phyloP scores from a whole-genome alignment of 2,888 invertebrate genomes.

The Hoplodrina blanda region DNA sequence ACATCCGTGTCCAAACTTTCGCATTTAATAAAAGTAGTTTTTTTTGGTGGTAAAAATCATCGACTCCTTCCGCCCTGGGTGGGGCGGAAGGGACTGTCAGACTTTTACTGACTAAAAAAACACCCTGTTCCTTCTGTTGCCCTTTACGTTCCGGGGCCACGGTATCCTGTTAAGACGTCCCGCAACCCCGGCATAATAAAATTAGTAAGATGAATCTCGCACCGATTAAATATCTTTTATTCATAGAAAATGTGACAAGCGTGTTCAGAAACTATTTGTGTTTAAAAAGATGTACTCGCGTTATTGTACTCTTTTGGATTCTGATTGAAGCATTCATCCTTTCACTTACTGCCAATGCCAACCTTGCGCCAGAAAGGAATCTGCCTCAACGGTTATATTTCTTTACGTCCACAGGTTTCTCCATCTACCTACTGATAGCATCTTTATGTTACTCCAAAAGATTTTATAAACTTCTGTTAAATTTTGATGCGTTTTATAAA shows the following conservation, averaged over 20 bases:
- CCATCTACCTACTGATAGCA: constrained; percentile 35
- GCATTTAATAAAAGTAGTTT: too few relatives aligned
- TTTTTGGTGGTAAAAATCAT: too few relatives aligned
- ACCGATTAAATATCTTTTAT: constrained; percentile 55
- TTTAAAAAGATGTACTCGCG: constrained; percentile 40
- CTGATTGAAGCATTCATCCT: constrained; percentile 19
- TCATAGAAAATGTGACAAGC: constrained; percentile 59
- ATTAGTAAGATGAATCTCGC: constrained; percentile 49
- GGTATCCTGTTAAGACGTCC: too few relatives aligned
- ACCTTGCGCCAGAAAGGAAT: not conserved
- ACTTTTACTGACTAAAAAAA: too few relatives aligned
- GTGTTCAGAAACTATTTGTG: constrained; percentile 63
- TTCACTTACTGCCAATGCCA: not conserved
- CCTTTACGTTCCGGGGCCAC: too few relatives aligned
- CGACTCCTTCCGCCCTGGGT: too few relatives aligned
- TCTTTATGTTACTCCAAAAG: constrained; percentile 43
- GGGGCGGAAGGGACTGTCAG: too few relatives aligned
- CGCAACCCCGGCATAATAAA: too few relatives aligned
- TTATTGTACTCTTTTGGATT: constrained; percentile 38
- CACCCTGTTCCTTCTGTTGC: too few relatives aligned
- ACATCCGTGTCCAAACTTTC: too few relatives aligned
- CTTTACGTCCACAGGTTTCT: constrained; percentile 44
- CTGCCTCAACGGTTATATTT: constrained; percentile 41
- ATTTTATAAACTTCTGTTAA: constrained; percentile 44
- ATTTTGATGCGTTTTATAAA: constrained; percentile 43